Percentiles rank a stretch among this genome's conserved stretches.
phyloP scores from a whole-genome alignment of 2,113 vertebrate species.

The Amia ocellicauda region DNA sequence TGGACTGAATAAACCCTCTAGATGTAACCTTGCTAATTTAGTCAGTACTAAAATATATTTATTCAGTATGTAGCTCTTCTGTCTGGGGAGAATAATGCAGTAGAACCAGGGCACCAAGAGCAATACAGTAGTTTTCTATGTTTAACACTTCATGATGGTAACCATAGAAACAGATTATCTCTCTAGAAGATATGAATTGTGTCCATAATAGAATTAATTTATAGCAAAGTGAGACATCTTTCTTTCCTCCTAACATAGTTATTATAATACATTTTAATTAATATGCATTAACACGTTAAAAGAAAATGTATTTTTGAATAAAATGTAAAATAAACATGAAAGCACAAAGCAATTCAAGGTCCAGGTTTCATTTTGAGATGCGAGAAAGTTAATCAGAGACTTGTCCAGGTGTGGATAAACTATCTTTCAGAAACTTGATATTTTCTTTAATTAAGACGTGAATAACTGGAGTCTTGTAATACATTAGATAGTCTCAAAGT shows the following conservation, averaged over 20 bases:
- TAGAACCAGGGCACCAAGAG: conserved; percentile 47
- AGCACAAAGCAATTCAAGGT: too few species aligned
- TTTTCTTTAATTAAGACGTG: too few species aligned
- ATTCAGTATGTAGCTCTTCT: conserved; percentile 22
- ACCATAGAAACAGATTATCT: conserved; percentile 67
- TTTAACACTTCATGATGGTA: conserved; percentile 52
- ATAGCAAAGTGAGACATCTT: conserved; percentile 26
- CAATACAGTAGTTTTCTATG: conserved; percentile 39
- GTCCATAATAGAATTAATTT: conserved; percentile 37
- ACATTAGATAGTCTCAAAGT: too few species aligned
- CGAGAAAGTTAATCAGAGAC: too few species aligned
- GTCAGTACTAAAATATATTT: conserved; percentile 29
- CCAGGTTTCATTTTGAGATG: too few species aligned
- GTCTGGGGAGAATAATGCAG: conserved; percentile 45
- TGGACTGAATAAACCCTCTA: conserved; percentile 30
- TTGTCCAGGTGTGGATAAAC: too few species aligned
- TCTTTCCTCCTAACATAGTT: conserved; percentile 13
- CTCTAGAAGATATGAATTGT: conserved; percentile 35
- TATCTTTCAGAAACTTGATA: too few species aligned
- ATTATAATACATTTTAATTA: too few species aligned
- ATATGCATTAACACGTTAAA: too few species aligned
- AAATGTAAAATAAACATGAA: too few species aligned
- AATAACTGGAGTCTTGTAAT: too few species aligned
- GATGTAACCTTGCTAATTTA: conserved; percentile 37
- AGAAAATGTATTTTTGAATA: too few species aligned